phyloP scores from a whole-genome alignment of 2,888 invertebrate species.

The Erannis defoliaria region DNA sequence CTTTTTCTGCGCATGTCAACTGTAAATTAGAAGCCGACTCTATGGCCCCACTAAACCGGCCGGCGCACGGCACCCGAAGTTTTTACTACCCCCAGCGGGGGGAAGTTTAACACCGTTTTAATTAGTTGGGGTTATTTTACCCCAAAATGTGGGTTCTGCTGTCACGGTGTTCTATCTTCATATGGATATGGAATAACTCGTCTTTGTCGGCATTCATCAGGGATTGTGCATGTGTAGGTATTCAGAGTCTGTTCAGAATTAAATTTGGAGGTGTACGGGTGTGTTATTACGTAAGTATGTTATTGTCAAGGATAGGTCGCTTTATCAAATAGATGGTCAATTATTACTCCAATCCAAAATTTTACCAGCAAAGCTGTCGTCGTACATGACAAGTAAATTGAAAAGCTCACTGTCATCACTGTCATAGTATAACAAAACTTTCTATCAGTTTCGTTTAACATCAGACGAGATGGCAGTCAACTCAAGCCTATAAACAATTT shows the following conservation, averaged over 20 bases:
- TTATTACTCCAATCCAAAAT: no score
- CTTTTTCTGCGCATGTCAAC: neutral
- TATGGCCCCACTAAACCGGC: conserved; percentile 42
- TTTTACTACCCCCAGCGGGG: conserved; percentile 63
- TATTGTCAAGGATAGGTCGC: no score
- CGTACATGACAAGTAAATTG: no score
- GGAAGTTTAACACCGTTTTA: conserved; percentile 67
- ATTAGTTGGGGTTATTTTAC: conserved; percentile 65
- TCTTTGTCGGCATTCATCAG: conserved; percentile 28
- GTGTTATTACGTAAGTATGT: neutral
- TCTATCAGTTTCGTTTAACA: no score
- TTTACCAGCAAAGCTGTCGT: no score
- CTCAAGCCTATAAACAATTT: no score
- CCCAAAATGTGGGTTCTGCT: conserved; percentile 55
- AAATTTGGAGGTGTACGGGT: neutral
- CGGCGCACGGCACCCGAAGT: conserved; percentile 53
- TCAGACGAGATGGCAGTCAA: no score
- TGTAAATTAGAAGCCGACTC: conserved; percentile 21
- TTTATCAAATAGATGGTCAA: no score
- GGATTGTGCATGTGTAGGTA: neutral
- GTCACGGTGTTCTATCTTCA: conserved; percentile 37
- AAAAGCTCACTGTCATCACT: no score
- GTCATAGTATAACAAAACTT: no score
- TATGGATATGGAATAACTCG: conserved; percentile 29
- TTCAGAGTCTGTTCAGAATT: neutral